Evolutionary conservation across 1,140 invertebrate genomes (phyloP), one percentile per base, ranked within the genome.

Genomic region (Cephus cinctus): DNA sequence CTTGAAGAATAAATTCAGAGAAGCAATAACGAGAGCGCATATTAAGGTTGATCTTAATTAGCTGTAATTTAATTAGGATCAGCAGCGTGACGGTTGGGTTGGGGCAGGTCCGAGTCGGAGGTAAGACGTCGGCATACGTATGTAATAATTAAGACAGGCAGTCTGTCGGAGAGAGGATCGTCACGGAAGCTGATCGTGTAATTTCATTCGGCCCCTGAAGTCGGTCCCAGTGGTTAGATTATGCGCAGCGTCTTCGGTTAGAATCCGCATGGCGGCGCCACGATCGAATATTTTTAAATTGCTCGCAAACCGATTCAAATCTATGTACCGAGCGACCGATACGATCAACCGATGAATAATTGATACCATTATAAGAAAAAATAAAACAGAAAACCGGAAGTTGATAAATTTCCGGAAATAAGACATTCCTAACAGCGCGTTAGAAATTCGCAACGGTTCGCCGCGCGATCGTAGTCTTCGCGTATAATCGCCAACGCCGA

Each of bases 31-130:
- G 34, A 36, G 34, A 12, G 34, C 34, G 34, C 61, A 57, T 65
- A 74, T 74, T 71, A 71, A 72, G 71, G 67, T 69, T 63, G 70
- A 71, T 75, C 63, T 72, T 76, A 76, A 76, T 76, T 74, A 71
- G 69, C 52, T 52, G 63, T 67, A 68, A 72, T 74, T 71, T 74
- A 74, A 75, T 76, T 73, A 75, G 71, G 62, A 67, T 71, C 67
- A 54, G 25, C 63, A 65, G 69, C 71, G 72, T 75, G 71, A 73
- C 71, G 73, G 67, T 63, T 67, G 42, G 57, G 59, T 65, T 68
- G 53, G 56, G 61, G 56, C 59, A 59, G 61, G 59, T 63, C 63
- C 53, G 54, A 60, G 59, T 64, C 53, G 55, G 56, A 54, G 54
- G 47, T 52, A 61, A 58, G 48, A 60, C 52, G 57, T 57, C 55